These are phyloP conservation scores for Sipha flava DNA, from an alignment of 1,140 invertebrate genomes.

Conservation along the genomic window DNA sequence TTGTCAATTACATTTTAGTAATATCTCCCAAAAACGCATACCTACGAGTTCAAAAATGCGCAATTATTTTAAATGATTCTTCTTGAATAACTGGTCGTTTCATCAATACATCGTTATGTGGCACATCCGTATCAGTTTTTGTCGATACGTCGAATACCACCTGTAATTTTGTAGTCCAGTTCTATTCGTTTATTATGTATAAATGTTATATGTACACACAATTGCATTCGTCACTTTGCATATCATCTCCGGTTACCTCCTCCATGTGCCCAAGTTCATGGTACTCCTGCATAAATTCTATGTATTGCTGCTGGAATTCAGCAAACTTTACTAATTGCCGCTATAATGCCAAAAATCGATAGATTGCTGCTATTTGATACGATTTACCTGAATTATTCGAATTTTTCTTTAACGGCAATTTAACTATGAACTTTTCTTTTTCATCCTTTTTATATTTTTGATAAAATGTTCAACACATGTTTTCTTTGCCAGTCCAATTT, in stretches of 20 bases:
- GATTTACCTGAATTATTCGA: neutral
- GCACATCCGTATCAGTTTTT: slow-evolving; percentile 34
- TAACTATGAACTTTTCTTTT: neutral
- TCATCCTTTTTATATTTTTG: neutral
- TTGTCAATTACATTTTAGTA: slow-evolving; percentile 34
- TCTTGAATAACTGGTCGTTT: slow-evolving; percentile 35
- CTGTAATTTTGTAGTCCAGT: neutral
- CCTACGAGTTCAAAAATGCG: slow-evolving; percentile 26
- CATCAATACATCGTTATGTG: slow-evolving; percentile 40
- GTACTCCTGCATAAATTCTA: neutral
- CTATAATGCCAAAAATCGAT: neutral
- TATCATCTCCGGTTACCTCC: neutral
- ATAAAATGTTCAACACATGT: neutral
- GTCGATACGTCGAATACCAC: slow-evolving; percentile 36
- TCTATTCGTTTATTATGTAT: neutral
- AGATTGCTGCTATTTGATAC: neutral
- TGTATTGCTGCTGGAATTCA: neutral
- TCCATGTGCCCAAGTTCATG: neutral
- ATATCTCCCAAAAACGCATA: slow-evolving; percentile 37
- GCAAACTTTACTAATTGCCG: neutral
- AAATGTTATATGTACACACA: slow-evolving; percentile 31
- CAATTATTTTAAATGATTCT: slow-evolving; percentile 9
- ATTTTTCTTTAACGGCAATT: neutral
- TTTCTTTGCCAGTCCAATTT: neutral
- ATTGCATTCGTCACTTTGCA: slow-evolving; percentile 37